These are phyloP conservation scores for Amphipoea lucens DNA, from an alignment of 2,888 invertebrate genomes.

Conservation along the genomic window DNA sequence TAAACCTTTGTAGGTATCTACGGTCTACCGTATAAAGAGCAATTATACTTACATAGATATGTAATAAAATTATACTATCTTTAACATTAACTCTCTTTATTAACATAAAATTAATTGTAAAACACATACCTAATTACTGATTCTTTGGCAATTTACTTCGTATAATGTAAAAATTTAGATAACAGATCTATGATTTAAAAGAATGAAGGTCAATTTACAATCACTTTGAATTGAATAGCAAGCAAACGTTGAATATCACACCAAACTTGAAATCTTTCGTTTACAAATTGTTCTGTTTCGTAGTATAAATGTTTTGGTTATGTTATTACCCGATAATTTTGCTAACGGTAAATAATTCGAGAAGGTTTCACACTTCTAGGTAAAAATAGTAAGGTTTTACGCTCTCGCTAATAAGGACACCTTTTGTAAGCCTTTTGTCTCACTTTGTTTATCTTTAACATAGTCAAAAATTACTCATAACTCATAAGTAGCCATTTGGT, in stretches of 20 bases:
- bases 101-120: not conserved
- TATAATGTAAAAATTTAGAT: not conserved
- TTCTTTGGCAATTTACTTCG: conserved; percentile 10
- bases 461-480: too few relatives aligned
- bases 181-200: conserved; percentile 1
- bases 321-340: not conserved
- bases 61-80: conserved; percentile 6
- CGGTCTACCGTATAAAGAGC: not conserved
- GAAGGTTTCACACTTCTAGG: conserved; percentile 12
- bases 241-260: conserved; percentile 19
- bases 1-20: not conserved
- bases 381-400: conserved; percentile 4
- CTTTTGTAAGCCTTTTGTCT: not conserved
- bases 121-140: not conserved
- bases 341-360: conserved; percentile 10
- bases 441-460: not conserved
- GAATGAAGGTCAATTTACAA: conserved; percentile 29
- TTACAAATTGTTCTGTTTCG: conserved; percentile 24
- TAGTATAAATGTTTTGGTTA: not conserved
- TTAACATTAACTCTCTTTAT: not conserved
- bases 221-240: conserved; percentile 8
- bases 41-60: conserved; percentile 1
- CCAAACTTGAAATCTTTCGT: conserved; percentile 4
- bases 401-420: not conserved
- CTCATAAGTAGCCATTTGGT: not conserved